Base-by-base conservation (phyloP, 2,797 vertebrate species). In the Leptoclinus maculatus region DNA sequence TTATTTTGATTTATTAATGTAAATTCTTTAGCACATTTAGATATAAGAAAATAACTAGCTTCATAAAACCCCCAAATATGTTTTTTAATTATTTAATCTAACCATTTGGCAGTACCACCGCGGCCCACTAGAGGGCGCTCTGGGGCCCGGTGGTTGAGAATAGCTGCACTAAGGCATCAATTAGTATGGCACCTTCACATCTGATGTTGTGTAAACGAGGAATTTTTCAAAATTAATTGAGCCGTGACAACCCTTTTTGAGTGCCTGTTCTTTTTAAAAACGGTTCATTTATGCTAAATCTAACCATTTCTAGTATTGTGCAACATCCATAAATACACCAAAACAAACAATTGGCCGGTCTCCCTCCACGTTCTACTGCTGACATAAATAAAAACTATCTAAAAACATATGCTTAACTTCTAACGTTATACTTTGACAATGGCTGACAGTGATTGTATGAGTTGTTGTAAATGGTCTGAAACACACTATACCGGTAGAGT, bases 381-480 rank as follows among this genome's bases (percentile, higher is more conserved):
- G 11, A 23, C 66, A 23, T 70, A 38, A 54, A 66, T 58, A 1
- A 23, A 60, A 66, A 53, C 4, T 0, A 29, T 38, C 38, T 23
- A 29, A 1, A 62, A 66, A 54, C 2, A 0, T 23, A 23, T 5
- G 2, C 19, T 41, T 29, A 2, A 27, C n/a, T 29, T 62, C 17
- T 43, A 39, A 41, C 11, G 16, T 39, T 36, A 5, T 59, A 25
- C n/a, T 38, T 45, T 63, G 21, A 41, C 27, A 62, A 49, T 53
- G 36, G 27, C 4, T 59, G 19, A 45, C 0, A 7, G 49, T 54
- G 17, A 54, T 51, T 8, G 54, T 51, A 49, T 68, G 34, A 32
- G n/a, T 67, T 76, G 32, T 56, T 59, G 19, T 72, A 19, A 70
- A 69, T 34, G 16, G 43, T 70, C 32, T 82, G 12, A 82, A 78